A percentile compares a stretch with the other conserved stretches of the same genome.
These are phyloP conservation scores for Paralvinella palmiformis DNA, from an alignment of 1,140 invertebrate species.

Conservation along the genomic window DNA sequence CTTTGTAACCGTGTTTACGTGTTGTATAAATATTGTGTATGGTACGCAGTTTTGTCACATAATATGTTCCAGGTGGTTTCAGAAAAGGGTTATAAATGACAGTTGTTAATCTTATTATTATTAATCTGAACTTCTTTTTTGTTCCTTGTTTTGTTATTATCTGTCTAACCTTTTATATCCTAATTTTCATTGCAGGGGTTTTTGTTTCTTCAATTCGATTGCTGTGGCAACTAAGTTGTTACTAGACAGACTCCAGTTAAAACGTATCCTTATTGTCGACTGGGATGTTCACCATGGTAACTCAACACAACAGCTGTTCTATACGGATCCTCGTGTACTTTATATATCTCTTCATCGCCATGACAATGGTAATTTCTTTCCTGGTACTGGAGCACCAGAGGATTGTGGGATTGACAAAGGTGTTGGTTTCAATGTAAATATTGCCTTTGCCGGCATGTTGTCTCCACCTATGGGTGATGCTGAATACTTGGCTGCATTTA, in stretches of 20 bases:
- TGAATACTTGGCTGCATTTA: constrained; percentile 95
- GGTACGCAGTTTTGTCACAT: too few relatives aligned
- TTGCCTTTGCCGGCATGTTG: constrained; percentile 88
- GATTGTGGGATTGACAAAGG: constrained; percentile 87
- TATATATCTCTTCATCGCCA: constrained; percentile 98
- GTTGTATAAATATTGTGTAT: too few relatives aligned
- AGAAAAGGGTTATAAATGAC: neutral
- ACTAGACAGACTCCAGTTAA: constrained; percentile 74
- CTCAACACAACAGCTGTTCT: constrained; percentile 93
- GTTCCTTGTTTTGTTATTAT: constrained; percentile 12
- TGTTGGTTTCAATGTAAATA: constrained; percentile 93
- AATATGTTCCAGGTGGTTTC: too few relatives aligned
- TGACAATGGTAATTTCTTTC: constrained; percentile 99
- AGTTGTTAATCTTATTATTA: neutral
- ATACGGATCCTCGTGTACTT: constrained; percentile 87
- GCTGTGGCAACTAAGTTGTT: constrained; percentile 89
- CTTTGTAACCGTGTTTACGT: too few relatives aligned
- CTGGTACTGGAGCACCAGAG: constrained; percentile 85
- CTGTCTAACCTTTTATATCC: neutral
- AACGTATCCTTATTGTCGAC: constrained; percentile 91
- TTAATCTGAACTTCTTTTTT: constrained; percentile 5
- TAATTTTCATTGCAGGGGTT: constrained; percentile 61
- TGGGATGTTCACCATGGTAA: constrained; percentile 99
- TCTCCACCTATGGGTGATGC: constrained; percentile 92
- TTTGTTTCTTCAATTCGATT: constrained; percentile 99